phyloP scores from a whole-genome alignment of 2,888 invertebrate species.

The Spisula solida region DNA sequence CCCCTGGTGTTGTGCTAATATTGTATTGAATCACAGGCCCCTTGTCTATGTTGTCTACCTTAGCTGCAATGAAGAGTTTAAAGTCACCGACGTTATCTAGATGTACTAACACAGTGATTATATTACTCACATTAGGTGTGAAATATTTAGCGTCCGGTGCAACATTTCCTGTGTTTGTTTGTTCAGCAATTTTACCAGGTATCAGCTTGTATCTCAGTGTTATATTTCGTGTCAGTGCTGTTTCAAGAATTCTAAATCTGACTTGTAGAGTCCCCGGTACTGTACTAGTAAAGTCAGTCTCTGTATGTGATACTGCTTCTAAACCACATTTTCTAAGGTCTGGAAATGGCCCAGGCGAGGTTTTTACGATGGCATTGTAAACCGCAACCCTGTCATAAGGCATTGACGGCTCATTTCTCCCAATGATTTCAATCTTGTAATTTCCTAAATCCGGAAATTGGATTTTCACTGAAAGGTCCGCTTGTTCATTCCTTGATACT shows the following conservation, averaged over 20 bases:
- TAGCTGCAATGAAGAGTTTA: not conserved
- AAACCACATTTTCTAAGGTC: not conserved
- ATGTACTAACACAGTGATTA: not conserved
- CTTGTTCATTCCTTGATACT: not conserved
- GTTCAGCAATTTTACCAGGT: not conserved
- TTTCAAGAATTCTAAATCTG: not conserved
- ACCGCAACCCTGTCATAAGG: constrained; percentile 77
- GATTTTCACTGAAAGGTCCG: constrained; percentile 53
- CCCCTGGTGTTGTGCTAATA: not conserved
- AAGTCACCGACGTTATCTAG: not conserved
- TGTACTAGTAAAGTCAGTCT: not conserved
- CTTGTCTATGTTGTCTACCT: not conserved
- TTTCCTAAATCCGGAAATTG: constrained; percentile 76
- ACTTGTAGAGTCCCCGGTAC: not conserved
- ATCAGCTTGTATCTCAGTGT: not conserved
- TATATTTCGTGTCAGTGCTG: not conserved
- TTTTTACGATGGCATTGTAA: constrained; percentile 73
- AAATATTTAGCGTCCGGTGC: not conserved
- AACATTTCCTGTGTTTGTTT: not conserved
- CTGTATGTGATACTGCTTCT: not conserved
- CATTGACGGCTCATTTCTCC: constrained; percentile 73
- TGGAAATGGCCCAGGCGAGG: not conserved
- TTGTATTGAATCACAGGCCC: not conserved
- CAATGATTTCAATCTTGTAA: constrained; percentile 82
- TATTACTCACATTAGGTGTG: not conserved